phyloP scores from a whole-genome alignment of 2,113 vertebrate genomes.

The Ameiurus melas region DNA sequence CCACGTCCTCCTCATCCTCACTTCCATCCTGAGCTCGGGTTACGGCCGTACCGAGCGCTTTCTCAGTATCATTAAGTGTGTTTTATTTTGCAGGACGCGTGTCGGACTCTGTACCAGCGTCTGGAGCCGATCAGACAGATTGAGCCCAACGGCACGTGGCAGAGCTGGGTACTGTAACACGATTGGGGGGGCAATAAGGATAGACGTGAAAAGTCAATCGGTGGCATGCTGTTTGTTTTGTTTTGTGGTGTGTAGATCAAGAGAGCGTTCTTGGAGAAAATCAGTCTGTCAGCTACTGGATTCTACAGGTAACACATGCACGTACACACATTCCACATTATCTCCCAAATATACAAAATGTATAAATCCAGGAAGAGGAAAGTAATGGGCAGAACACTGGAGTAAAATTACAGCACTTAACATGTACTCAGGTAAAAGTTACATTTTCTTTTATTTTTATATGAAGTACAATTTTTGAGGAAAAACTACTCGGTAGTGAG shows the following conservation, averaged over 20 bases:
- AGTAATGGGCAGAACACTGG: no score
- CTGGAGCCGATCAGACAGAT: constrained; percentile 80
- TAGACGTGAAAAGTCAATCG: no score
- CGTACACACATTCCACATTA: background rate
- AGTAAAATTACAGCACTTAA: no score
- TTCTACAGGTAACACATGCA: constrained; percentile 77
- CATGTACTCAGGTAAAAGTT: no score
- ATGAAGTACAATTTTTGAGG: no score
- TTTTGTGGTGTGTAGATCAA: constrained; percentile 63
- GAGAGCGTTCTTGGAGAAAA: constrained; percentile 77
- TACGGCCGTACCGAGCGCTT: background rate
- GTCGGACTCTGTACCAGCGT: constrained; percentile 80
- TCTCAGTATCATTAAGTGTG: background rate
- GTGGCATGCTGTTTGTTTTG: background rate
- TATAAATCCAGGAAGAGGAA: background rate
- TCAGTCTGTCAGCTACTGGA: constrained; percentile 88
- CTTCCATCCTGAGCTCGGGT: background rate
- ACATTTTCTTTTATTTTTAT: no score
- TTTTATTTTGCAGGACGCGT: constrained; percentile 76
- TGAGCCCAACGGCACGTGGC: constrained; percentile 82
- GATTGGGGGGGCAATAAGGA: background rate
- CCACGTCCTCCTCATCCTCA: background rate
- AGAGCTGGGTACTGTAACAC: constrained; percentile 78
- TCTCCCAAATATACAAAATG: background rate
- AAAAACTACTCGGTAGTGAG: no score